phyloP scores from a whole-genome alignment of 2,888 invertebrate genomes.

The Epinotia ramella region DNA sequence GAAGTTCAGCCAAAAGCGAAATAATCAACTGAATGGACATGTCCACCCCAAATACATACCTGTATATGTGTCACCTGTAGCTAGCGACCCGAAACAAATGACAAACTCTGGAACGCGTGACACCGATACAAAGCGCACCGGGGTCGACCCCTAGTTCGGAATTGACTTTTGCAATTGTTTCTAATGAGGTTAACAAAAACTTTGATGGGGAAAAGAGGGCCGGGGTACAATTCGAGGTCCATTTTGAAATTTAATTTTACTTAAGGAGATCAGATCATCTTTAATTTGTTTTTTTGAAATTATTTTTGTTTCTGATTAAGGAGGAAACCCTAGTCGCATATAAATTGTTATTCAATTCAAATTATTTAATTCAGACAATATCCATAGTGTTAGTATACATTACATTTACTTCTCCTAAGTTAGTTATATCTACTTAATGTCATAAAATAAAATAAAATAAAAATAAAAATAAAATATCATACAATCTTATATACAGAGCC shows the following conservation, averaged over 20 bases:
- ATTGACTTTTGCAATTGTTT: too few relatives aligned
- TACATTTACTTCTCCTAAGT: too few relatives aligned
- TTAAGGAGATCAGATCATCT: not conserved
- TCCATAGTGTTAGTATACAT: too few relatives aligned
- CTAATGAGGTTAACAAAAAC: constrained; percentile 17
- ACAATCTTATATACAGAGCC: too few relatives aligned
- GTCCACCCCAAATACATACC: not conserved
- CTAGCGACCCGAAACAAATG: constrained; percentile 13
- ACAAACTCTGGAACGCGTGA: constrained; percentile 32
- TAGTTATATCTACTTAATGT: too few relatives aligned
- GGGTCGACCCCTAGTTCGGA: constrained; percentile 34
- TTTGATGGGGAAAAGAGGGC: constrained; percentile 9
- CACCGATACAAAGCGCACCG: constrained; percentile 30
- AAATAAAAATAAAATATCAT: too few relatives aligned
- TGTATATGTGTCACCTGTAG: not conserved
- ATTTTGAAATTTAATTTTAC: not conserved
- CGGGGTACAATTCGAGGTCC: not conserved
- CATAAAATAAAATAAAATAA: too few relatives aligned
- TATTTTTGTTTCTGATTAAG: not conserved
- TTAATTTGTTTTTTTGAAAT: not conserved
- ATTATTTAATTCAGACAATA: too few relatives aligned
- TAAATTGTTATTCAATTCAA: too few relatives aligned
- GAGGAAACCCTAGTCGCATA: too few relatives aligned
- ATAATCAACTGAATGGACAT: constrained; percentile 1
- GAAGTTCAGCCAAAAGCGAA: not conserved